Percentiles rank a stretch among this genome's conserved stretches.
phyloP scores from a whole-genome alignment of 2,888 invertebrate species.

The Ophion costatus region DNA sequence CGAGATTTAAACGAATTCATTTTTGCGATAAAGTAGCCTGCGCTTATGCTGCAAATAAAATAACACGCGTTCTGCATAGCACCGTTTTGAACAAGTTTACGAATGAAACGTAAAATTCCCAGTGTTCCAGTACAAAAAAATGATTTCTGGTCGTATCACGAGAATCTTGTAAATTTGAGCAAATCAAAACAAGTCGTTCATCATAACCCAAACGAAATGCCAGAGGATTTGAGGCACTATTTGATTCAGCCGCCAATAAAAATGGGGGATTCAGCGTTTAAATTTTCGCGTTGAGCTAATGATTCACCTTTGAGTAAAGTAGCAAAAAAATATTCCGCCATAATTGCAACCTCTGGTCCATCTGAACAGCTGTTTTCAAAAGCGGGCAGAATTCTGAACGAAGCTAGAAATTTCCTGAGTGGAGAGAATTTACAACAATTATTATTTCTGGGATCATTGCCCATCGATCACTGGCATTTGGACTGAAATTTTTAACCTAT shows the following conservation, averaged over 20 bases:
- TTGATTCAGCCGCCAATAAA: slow-evolving; percentile 54
- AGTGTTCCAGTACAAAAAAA: slow-evolving; percentile 18
- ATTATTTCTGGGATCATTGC: background rate
- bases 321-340: slow-evolving; percentile 49
- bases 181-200: slow-evolving; percentile 41
- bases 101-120: slow-evolving; percentile 28
- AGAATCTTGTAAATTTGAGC: slow-evolving; percentile 49
- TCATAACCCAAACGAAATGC: slow-evolving; percentile 60
- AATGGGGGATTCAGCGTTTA: slow-evolving; percentile 13
- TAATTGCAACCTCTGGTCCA: slow-evolving; percentile 59
- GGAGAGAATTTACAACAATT: background rate
- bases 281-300: background rate
- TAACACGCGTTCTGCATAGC: slow-evolving; percentile 23
- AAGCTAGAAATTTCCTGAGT: slow-evolving; percentile 26
- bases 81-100: slow-evolving; percentile 18
- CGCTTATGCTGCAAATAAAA: slow-evolving; percentile 54
- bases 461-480: slow-evolving; percentile 23
- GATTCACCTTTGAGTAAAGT: slow-evolving; percentile 40
- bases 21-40: slow-evolving; percentile 60
- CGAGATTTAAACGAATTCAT: slow-evolving; percentile 62
- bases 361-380: slow-evolving; percentile 63
- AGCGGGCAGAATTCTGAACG: slow-evolving; percentile 39
- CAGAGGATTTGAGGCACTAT: slow-evolving; percentile 61
- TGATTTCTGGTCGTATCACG: slow-evolving; percentile 64
- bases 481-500: too few relatives aligned